These are phyloP conservation scores for Drosophila merina DNA, from an alignment of 2,888 invertebrate species.

Conservation along the genomic window DNA sequence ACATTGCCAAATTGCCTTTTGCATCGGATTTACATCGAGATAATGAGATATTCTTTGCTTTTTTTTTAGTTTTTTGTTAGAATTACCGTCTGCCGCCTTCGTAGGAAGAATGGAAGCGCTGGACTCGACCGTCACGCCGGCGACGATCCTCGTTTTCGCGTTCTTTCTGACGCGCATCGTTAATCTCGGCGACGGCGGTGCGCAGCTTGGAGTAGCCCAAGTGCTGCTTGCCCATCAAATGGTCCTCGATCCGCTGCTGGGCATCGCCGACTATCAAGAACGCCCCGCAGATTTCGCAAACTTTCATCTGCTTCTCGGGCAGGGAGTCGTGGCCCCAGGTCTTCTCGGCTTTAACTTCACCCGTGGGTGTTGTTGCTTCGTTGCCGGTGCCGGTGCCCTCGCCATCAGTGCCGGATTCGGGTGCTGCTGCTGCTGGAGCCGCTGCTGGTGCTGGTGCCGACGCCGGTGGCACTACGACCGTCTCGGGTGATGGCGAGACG, in stretches of 20 bases:
- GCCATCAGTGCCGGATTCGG: slow-evolving; percentile 2
- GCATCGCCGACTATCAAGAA: slow-evolving; percentile 99
- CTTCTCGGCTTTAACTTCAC: neutral
- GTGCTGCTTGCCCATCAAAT: slow-evolving; percentile 99
- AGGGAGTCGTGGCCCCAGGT: slow-evolving; percentile 91
- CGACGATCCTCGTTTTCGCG: slow-evolving; percentile 86
- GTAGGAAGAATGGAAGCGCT: slow-evolving; percentile 60
- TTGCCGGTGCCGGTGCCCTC: slow-evolving; percentile 3
- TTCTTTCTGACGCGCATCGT: slow-evolving; percentile 86
- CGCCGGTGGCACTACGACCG: neutral
- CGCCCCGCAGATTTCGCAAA: slow-evolving; percentile 98
- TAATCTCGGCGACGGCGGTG: slow-evolving; percentile 88
- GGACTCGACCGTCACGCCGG: slow-evolving; percentile 80
- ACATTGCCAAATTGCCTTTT: neutral
- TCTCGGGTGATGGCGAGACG: neutral
- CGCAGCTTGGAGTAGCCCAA: slow-evolving; percentile 92
- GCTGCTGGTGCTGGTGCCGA: neutral
- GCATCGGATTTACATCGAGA: neutral
- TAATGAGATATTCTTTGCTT: too few relatives aligned
- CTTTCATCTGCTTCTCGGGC: slow-evolving; percentile 99
- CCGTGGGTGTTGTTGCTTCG: neutral
- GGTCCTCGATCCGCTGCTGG: slow-evolving; percentile 98
- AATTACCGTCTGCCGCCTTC: slow-evolving; percentile 70
- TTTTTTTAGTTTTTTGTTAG: neutral
- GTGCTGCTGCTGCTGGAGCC: neutral